Evolutionary conservation across 2,113 vertebrate species (phyloP), one percentile per base, ranked within the genome.

Genomic region (Prionailurus bengalensis): DNA sequence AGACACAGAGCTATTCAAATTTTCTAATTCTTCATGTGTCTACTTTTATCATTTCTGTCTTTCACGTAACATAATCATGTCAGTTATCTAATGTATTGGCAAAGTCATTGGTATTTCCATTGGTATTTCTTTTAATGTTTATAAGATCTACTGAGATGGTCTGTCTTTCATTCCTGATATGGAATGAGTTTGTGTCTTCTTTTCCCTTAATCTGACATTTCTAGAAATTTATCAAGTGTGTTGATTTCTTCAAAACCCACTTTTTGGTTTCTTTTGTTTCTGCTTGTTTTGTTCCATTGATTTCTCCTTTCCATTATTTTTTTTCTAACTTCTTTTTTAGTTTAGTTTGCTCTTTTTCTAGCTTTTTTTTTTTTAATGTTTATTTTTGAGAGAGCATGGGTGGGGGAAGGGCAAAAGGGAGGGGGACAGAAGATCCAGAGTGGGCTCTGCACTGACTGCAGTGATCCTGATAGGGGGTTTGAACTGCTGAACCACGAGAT

Each of bases 291-390:
- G 2, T 91, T 83, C 71, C 3, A 80, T 82, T 51, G 10, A 45
- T 58, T 80, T 91, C 23, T 89, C 21, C 63, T 96, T 93, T 95
- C 39, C 42, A 53, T 87, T 89, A 36, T 79, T 63, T 93, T 6
- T 78, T 90, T 25, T 7, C 29, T 15, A 29, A 19, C 55, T 70
- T 89, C 63, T 85, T 39, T 93, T 94, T 90, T 48, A 3, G n/a
- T 48, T 96, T 97, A 79, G 36, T 71, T 78, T 95, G 8, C 58
- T 84, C 70, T 19, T 39, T 73, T 73, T n/a, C 71, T 74, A 74
- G 39, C 23, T 70, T n/a, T 36, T 73, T 73, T 73, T 42, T 70
- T 13, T 73, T 73, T 73, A 25, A 42, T 25, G 36, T 71, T 19
- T 73, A 42, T 74, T 42, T 74, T 42, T 45, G 45, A 71, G 70